Evolutionary conservation across 2,888 invertebrate species (phyloP).

Genomic region (Atethmia centrago): DNA sequence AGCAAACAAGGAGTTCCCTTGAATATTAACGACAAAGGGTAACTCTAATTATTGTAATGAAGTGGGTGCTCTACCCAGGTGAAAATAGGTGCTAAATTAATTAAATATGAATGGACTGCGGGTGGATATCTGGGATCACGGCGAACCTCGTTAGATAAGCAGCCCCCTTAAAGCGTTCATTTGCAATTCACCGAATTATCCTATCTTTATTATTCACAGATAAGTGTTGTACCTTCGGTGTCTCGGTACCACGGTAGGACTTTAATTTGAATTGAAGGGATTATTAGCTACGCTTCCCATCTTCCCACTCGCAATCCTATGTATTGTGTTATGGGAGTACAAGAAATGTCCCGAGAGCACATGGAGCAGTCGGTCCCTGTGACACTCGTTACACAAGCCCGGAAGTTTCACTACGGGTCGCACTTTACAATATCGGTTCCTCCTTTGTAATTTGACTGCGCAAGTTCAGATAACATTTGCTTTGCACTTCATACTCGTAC

Average conservation of each 20-base stretch:
- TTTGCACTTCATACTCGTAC: not conserved
- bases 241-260: conserved; percentile 5
- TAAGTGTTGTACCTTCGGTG: conserved; percentile 35
- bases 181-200: conserved; percentile 56
- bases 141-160: conserved; percentile 52
- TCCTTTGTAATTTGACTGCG: conserved; percentile 11
- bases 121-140: conserved; percentile 40
- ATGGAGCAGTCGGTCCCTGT: not conserved
- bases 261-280: conserved; percentile 28
- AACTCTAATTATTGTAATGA: conserved; percentile 45
- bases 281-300: conserved; percentile 9
- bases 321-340: conserved; percentile 9
- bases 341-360: conserved; percentile 10
- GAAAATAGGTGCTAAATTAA: conserved; percentile 55
- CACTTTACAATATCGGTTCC: conserved; percentile 11
- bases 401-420: conserved; percentile 3
- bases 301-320: conserved; percentile 9
- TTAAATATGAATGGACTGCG: conserved; percentile 48
- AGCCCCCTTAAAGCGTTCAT: conserved; percentile 42
- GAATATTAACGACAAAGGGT: conserved; percentile 23
- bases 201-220: conserved; percentile 54
- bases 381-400: conserved; percentile 18
- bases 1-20: not conserved
- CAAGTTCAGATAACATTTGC: not conserved
- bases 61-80: conserved; percentile 39